Evolutionary conservation across 2,113 vertebrate species (phyloP).

Genomic region (Dendropsophus ebraccatus): DNA sequence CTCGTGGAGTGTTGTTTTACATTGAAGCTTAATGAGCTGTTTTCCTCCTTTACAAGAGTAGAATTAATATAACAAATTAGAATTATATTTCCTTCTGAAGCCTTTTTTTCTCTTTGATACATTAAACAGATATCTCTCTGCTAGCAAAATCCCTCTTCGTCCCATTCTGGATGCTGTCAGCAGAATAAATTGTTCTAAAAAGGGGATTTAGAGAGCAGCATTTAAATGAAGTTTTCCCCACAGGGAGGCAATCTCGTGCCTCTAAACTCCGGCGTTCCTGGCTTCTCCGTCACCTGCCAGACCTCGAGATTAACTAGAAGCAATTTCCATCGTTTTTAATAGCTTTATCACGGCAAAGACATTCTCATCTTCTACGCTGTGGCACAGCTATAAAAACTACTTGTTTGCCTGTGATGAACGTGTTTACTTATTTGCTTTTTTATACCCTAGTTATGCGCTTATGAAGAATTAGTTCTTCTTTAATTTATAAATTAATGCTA

Average conservation of each 20-base stretch:
- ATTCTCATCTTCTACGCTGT: neutral
- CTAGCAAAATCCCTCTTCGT: conserved; percentile 2
- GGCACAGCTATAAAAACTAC: neutral
- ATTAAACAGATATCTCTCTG: neutral
- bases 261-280: neutral
- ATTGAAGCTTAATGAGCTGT: neutral
- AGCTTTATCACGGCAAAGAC: conserved; percentile 29
- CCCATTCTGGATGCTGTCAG: conserved; percentile 32
- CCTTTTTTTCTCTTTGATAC: conserved; percentile 20
- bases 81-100: neutral
- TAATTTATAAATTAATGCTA: neutral
- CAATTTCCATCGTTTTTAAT: conserved; percentile 45
- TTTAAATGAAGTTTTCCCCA: conserved; percentile 49
- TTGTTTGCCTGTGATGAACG: neutral
- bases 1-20: neutral
- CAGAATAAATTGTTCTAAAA: conserved; percentile 47
- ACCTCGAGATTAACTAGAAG: conserved; percentile 33
- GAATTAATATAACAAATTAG: conserved; percentile 18
- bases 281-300: conserved; percentile 37
- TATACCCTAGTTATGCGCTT: neutral
- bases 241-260: conserved; percentile 51
- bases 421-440: neutral
- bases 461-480: neutral
- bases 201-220: conserved; percentile 24
- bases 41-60: too few species aligned